Evolutionary conservation across 64 coral and sea anemone genomes (phyloP).

Genomic region (Porites australiensis): DNA sequence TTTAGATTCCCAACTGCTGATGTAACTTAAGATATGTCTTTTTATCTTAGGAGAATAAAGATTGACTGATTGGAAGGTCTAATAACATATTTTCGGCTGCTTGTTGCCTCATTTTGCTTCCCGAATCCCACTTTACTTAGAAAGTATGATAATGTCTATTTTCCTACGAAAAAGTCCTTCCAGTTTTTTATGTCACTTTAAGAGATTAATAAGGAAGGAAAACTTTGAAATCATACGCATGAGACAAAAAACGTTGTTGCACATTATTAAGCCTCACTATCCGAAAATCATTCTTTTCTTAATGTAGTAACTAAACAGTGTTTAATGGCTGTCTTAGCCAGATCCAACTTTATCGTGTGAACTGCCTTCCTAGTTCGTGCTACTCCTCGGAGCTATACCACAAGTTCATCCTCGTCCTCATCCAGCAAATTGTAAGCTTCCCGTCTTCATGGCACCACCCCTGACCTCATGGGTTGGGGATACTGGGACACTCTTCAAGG

Average conservation of each 20-base stretch:
- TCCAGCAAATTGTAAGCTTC: slow-evolving; percentile 58
- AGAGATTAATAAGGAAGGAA: not conserved
- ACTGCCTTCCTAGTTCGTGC: not conserved
- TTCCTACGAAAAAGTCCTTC: not conserved
- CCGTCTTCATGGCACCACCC: slow-evolving; percentile 70
- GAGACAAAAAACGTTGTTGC: not conserved
- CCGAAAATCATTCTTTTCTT: slow-evolving; percentile 2
- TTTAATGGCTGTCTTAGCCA: not conserved
- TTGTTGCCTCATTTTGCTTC: not conserved
- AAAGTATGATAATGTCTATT: not conserved
- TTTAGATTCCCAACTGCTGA: no score
- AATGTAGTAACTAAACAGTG: not conserved
- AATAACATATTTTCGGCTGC: no score
- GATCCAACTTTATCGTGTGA: not conserved
- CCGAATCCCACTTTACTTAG: not conserved
- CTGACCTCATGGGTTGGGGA: slow-evolving; percentile 49
- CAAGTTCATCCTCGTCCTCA: slow-evolving; percentile 1
- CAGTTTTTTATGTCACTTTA: not conserved
- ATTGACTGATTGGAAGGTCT: no score
- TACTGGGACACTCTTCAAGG: slow-evolving; percentile 58
- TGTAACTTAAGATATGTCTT: no score
- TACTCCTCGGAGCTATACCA: not conserved
- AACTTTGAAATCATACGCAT: not conserved
- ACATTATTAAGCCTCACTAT: not conserved
- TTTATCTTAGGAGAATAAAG: no score